Conservation (phyloP, 2,888 invertebrate genomes). For the Polyommatus icarus region DNA sequence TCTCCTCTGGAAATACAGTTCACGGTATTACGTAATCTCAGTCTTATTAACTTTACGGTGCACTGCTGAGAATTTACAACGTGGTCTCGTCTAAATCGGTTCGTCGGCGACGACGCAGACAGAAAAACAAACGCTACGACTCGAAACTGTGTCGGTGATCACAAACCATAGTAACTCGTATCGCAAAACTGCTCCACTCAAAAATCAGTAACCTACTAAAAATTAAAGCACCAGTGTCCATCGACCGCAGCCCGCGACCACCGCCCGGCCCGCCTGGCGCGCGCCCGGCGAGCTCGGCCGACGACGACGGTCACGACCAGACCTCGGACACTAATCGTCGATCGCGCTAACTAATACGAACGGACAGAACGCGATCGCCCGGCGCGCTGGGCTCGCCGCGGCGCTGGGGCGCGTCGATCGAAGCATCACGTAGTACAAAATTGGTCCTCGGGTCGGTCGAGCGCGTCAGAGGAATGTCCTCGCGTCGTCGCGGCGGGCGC, state of each 20-base stretch:
- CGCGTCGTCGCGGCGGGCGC: slow-evolving; percentile 62
- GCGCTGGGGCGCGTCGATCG: slow-evolving; percentile 67
- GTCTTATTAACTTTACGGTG: slow-evolving; percentile 74
- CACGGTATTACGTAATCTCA: slow-evolving; percentile 75
- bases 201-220: slow-evolving; percentile 58
- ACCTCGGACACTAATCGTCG: slow-evolving; percentile 53
- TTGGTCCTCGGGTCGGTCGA: slow-evolving; percentile 68
- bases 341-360: slow-evolving; percentile 62
- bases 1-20: slow-evolving; percentile 73
- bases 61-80: slow-evolving; percentile 52
- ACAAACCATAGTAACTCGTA: slow-evolving; percentile 52
- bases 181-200: slow-evolving; percentile 52
- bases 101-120: slow-evolving; percentile 35
- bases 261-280: slow-evolving; percentile 38
- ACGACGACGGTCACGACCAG: slow-evolving; percentile 49
- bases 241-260: slow-evolving; percentile 54
- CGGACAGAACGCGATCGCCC: slow-evolving; percentile 62
- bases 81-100: slow-evolving; percentile 32
- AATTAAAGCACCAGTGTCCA: slow-evolving; percentile 72
- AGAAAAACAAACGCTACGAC: slow-evolving; percentile 44
- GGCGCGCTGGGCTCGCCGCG: slow-evolving; percentile 50
- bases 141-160: slow-evolving; percentile 60
- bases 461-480: slow-evolving; percentile 69
- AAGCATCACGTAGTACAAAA: slow-evolving; percentile 72
- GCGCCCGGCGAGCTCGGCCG: slow-evolving; percentile 39